Percentiles rank a stretch among this genome's conserved stretches.
These are phyloP conservation scores for Chiroxiphia lanceolata DNA, from an alignment of 2,797 vertebrate genomes.

Conservation along the genomic window DNA sequence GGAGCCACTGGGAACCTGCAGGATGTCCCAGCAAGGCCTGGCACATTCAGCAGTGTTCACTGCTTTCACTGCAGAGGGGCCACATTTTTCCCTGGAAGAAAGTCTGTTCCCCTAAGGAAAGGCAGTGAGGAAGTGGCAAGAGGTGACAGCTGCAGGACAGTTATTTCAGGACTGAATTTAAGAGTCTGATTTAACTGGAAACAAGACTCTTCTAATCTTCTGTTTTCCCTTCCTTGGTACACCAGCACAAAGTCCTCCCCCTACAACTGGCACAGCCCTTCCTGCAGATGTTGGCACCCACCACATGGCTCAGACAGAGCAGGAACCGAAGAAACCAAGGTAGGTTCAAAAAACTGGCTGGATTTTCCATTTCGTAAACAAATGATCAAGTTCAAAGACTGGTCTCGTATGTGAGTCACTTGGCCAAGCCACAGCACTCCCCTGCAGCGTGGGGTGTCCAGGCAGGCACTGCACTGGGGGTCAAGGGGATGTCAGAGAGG, in stretches of 20 bases:
- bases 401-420: neutral
- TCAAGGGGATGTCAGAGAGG: neutral
- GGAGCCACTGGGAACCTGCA: neutral
- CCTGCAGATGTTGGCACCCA: neutral
- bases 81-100: neutral
- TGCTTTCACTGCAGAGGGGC: neutral
- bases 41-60: neutral
- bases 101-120: neutral
- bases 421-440: neutral
- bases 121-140: neutral
- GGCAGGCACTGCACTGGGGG: neutral
- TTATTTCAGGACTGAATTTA: neutral
- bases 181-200: neutral
- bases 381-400: neutral
- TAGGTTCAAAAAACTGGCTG: neutral
- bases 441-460: neutral
- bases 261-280: neutral
- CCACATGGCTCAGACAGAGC: neutral
- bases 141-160: neutral
- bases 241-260: neutral
- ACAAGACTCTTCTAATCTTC: neutral
- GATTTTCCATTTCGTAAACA: neutral
- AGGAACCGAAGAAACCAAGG: neutral
- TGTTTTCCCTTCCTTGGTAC: neutral
- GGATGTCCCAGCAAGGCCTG: neutral